Percentiles rank a stretch among this genome's conserved stretches.
Evolutionary conservation across 2,888 invertebrate species (phyloP).

Genomic region (Drosophila mimetica): DNA sequence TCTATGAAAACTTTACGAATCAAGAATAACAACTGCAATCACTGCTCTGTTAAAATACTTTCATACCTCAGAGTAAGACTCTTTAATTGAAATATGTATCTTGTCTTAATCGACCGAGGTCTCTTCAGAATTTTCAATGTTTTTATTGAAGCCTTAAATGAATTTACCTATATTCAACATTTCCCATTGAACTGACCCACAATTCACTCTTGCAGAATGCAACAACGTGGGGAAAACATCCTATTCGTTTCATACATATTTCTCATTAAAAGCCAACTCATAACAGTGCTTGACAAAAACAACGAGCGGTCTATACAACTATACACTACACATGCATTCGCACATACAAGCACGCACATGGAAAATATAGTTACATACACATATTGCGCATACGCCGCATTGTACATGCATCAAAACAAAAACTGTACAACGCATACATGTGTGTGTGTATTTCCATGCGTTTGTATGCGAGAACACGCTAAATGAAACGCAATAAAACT

Average conservation of each 20-base stretch:
- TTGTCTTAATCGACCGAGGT: neutral
- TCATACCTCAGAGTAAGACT: no score
- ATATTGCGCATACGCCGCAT: slow-evolving; percentile 52
- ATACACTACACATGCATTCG: slow-evolving; percentile 1
- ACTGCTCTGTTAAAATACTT: no score
- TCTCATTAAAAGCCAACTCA: slow-evolving; percentile 41
- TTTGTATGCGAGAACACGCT: slow-evolving; percentile 43
- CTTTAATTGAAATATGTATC: neutral
- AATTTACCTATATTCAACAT: neutral
- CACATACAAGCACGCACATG: slow-evolving; percentile 30
- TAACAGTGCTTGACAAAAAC: slow-evolving; percentile 52
- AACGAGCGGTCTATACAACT: slow-evolving; percentile 17
- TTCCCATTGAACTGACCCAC: slow-evolving; percentile 1
- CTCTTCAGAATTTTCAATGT: neutral
- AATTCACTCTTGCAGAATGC: neutral
- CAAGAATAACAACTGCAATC: no score
- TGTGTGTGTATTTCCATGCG: slow-evolving; percentile 7
- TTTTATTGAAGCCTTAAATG: neutral
- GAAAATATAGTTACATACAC: slow-evolving; percentile 30
- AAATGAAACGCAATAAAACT: slow-evolving; percentile 69
- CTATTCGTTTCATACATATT: slow-evolving; percentile 24
- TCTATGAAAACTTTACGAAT: no score
- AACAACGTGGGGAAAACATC: slow-evolving; percentile 14
- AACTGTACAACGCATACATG: slow-evolving; percentile 37
- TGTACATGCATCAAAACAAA: slow-evolving; percentile 47